Base-by-base conservation (phyloP, 2,888 invertebrate genomes). In the Strigamia maritima region DNA sequence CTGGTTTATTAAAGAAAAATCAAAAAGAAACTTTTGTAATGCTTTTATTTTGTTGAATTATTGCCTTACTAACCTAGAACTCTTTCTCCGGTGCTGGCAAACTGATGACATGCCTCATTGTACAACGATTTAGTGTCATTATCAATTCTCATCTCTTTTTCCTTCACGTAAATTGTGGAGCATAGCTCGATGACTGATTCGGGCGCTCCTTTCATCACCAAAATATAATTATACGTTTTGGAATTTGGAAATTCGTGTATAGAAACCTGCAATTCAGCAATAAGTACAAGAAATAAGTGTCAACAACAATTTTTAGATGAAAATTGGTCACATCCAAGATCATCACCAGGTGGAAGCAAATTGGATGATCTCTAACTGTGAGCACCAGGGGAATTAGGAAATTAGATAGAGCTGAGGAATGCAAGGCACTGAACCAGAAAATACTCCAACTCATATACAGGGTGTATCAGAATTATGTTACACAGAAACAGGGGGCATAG, bases 161-260 rank as follows among this genome's bases (percentile, higher is more conserved):
- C 86, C 75, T 86, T 83, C 79, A 84, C 83, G 77, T 86, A 81
- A 79, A 86, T 85, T 38, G 84, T 84, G 28, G 84, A 83, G 81
- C 87, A 87, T 79, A 86, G 83, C 81, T 87, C 87, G 28, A 89
- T 84, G 82, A 89, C 87, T 79, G 87, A 83, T 83, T 89, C 89
- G 8, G 89, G 89, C 38, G 89, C 89, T 10, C 87, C 87, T 83
- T 87, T 87, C 87, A 87, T 87, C 80, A 89, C 88, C 79, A 89
- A 83, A 75, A 89, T 82, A 82, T 86, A 85, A 26, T 31, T 35
- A 8, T 19, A 22, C 16, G 22, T 85, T 80, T 8, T 49, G 22
- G 80, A 81, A 78, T 85, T 84, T 70, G 85, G 84, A 26, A 84
- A 84, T 81, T 87, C 86, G 81, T 88, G 89, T 80, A 89, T 85